Evolutionary conservation across 2,797 vertebrate genomes (phyloP), one percentile per base, ranked within the genome.

Genomic region (Denticeps clupeoides): DNA sequence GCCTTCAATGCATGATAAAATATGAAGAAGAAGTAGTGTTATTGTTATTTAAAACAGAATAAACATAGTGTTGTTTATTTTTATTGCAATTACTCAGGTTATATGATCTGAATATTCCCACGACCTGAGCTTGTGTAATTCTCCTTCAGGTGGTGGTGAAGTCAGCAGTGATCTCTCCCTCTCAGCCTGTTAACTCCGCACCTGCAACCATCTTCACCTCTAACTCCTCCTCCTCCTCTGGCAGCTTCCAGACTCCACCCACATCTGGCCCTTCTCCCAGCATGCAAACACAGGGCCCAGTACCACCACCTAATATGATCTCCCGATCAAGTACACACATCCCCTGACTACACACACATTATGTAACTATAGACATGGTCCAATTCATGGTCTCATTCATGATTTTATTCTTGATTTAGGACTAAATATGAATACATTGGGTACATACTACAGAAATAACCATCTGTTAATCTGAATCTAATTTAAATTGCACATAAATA

Each of bases 71-170:
- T 25, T 26, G 26, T 26, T 8, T 6, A 26, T 8, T 7, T 25
- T 25, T 5, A 8, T 27, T n/a, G 5, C 27, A n/a, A 11, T 4
- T 4, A 4, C 27, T 28, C 9, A 2, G n/a, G n/a, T n/a, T 4
- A 26, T 3, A 4, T 28, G 9, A 26, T 4, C 28, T 3, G 26
- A 9, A 15, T 4, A 21, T 11, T 10, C 12, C 27, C 29, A 13
- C 42, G 4, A n/a, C n/a, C n/a, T n/a, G n/a, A n/a, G n/a, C n/a
- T n/a, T n/a, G n/a, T n/a, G n/a, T n/a, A n/a, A 47, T 33, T 13
- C 11, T 29, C 10, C 64, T 75, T 38, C 63, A 94, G 90, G 79
- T 87, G 21, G 73, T 90, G 70, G 83, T 87, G 60, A 89, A 86
- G 21, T 77, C 89, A 25, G 63, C 77, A 3, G 75, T 80, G 42